Base-by-base conservation (phyloP, 2,113 vertebrate species). In the Oncorhynchus kisutch region DNA sequence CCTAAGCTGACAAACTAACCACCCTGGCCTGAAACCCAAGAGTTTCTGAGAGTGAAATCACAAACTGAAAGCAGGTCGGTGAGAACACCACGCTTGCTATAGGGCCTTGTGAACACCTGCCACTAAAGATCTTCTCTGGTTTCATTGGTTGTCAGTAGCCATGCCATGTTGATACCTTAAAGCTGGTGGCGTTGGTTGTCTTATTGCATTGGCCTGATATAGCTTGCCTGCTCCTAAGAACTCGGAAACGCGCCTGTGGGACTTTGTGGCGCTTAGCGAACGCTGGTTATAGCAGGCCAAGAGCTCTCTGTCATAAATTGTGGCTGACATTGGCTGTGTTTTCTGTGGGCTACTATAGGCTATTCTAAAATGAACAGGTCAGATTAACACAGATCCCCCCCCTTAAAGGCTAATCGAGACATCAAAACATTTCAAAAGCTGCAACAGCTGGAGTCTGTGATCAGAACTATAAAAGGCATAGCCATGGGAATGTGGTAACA, bases 381-480 rank as follows among this genome's bases (percentile, higher is more conserved):
- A 54, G 16, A 54, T 54, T 18, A 54, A 18, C 16, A 18, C 51
- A 54, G 51, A 54, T 54, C 51, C 51, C 49, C 51, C 49, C 31
- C 39, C 39, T 25, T 27, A 3, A 67, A 67, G 14, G 4, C 65
- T 29, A 27, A 57, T 18, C n/a, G 49, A 16, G 25, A 57, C 22
- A 27, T 51, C 4, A 16, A 71, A 25, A 31, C 22, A 27, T 49
- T 48, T 74, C 49, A 18, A 51, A 76, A 54, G 49, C 49, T 57
- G 22, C 74, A 78, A 67, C 65, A 72, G 76, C 64, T 59, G 48
- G 2, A 67, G 71, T 78, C 57, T 67, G 67, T 59, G 18, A 51
- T 72, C 45, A 70, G 81, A 75, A 75, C 65, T 75, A 72, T 81
- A 86, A 75, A 72, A 73, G 78, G 62, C 74, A 71, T 18, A 66